Evolutionary conservation across 2,113 vertebrate species (phyloP).

Genomic region (Gasterosteus nipponicus): DNA sequence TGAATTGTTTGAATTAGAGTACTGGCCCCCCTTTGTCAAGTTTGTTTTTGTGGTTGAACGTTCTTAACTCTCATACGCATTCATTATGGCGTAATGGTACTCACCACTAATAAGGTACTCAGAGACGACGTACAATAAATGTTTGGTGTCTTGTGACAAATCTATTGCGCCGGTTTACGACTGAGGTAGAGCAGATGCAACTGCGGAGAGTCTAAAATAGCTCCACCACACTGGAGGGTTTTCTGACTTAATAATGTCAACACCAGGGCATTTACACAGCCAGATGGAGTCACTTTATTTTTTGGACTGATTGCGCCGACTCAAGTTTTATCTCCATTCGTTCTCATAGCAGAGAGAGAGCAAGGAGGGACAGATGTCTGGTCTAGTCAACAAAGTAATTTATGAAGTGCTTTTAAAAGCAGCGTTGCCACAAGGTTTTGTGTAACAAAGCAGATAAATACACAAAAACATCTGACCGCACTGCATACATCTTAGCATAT

Average conservation of each 20-base stretch:
- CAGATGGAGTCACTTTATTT: constrained; percentile 75
- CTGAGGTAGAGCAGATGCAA: constrained; percentile 72
- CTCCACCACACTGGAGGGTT: constrained; percentile 65
- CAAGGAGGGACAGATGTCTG: constrained; percentile 35
- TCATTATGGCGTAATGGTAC: constrained; percentile 54
- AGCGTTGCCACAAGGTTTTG: constrained; percentile 30
- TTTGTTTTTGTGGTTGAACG: constrained; percentile 28
- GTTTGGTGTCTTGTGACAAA: constrained; percentile 63
- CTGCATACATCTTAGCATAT: constrained; percentile 40
- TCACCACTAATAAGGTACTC: constrained; percentile 67
- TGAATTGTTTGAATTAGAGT: neutral
- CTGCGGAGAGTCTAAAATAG: constrained; percentile 64
- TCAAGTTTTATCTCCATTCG: constrained; percentile 61
- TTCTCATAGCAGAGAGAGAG: constrained; percentile 30
- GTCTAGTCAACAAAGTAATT: constrained; percentile 32
- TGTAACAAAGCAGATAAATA: constrained; percentile 55
- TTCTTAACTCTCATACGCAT: constrained; percentile 41
- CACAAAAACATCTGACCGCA: constrained; percentile 49
- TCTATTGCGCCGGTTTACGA: constrained; percentile 56
- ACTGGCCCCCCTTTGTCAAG: neutral
- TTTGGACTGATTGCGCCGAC: constrained; percentile 70
- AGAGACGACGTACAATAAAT: constrained; percentile 60
- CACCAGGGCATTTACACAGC: constrained; percentile 61
- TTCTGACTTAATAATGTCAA: constrained; percentile 74
- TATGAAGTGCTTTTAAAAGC: constrained; percentile 48